A percentile compares a stretch with the other conserved stretches of the same genome.
These are phyloP conservation scores for Rhombomys opimus DNA, from an alignment of 2,113 vertebrate genomes.

Conservation along the genomic window DNA sequence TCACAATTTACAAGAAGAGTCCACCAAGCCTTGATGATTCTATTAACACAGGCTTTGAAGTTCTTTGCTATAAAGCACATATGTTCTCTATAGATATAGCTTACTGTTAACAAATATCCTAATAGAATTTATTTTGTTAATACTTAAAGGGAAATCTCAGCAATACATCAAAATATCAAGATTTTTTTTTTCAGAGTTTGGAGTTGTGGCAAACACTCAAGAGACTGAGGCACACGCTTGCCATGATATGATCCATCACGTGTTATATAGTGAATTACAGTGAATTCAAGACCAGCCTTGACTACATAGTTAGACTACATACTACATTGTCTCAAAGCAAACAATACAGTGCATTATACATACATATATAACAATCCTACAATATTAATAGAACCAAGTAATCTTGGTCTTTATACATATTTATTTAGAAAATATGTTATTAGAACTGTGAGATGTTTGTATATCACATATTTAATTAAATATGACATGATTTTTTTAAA, in stretches of 20 bases:
- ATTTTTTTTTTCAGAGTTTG: conserved; percentile 44
- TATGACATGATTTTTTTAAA: conserved; percentile 14
- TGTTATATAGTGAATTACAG: not conserved
- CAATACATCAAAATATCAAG: not conserved
- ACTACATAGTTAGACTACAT: not conserved
- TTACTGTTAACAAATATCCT: conserved; percentile 12
- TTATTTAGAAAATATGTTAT: not conserved
- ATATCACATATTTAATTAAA: conserved; percentile 1
- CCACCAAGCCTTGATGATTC: conserved; percentile 50
- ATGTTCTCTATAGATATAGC: not conserved
- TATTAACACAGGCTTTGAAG: conserved; percentile 73
- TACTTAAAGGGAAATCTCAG: conserved; percentile 25
- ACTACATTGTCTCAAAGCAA: not conserved
- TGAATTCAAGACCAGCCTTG: not conserved
- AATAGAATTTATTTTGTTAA: conserved; percentile 65
- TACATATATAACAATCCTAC: not conserved
- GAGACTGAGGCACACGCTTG: not conserved
- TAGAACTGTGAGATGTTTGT: not conserved
- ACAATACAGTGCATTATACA: not conserved
- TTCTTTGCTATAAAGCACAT: conserved; percentile 37
- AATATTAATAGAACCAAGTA: not conserved
- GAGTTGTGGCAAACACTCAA: too few relatives aligned
- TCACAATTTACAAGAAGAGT: conserved; percentile 59
- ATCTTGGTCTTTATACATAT: conserved; percentile 1
- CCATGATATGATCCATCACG: not conserved